Evolutionary conservation across 2,797 vertebrate genomes (phyloP).

Genomic region (Eurystomus glaucurus): DNA sequence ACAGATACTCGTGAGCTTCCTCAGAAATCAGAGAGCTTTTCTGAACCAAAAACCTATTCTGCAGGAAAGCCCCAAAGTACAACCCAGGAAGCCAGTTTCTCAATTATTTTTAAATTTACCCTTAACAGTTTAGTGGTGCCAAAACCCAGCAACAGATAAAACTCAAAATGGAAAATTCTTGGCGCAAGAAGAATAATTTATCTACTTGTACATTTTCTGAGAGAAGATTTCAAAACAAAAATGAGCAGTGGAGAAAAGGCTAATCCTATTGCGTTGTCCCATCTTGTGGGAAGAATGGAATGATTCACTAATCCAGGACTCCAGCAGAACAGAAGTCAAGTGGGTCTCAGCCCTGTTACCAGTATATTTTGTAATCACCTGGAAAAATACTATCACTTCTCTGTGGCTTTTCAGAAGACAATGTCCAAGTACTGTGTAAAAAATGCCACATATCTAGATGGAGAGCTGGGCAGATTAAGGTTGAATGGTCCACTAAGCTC

Average conservation of each 20-base stretch:
- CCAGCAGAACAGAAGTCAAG: not conserved
- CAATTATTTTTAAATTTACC: conserved; percentile 36
- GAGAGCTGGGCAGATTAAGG: not conserved
- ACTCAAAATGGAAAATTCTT: conserved; percentile 47
- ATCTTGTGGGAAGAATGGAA: not conserved
- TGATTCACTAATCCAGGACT: not conserved
- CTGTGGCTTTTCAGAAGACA: not conserved
- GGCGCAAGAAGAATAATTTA: conserved; percentile 12
- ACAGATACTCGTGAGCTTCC: not conserved
- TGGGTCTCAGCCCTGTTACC: not conserved
- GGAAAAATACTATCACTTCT: not conserved
- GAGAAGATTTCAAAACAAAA: conserved; percentile 4
- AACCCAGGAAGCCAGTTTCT: not conserved
- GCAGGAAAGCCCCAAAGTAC: conserved; percentile 23
- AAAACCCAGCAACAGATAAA: conserved; percentile 39
- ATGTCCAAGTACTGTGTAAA: not conserved
- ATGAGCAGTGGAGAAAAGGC: not conserved
- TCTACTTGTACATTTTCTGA: conserved; percentile 24
- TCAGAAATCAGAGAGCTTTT: not conserved
- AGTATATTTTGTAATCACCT: not conserved
- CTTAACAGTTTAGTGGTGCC: conserved; percentile 20
- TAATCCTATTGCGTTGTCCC: not conserved
- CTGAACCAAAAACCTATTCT: not conserved
- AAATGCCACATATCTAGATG: accelerated
- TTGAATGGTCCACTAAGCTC: not conserved